These are phyloP conservation scores for Ciconia boyciana DNA, from an alignment of 2,113 vertebrate genomes.

Conservation along the genomic window DNA sequence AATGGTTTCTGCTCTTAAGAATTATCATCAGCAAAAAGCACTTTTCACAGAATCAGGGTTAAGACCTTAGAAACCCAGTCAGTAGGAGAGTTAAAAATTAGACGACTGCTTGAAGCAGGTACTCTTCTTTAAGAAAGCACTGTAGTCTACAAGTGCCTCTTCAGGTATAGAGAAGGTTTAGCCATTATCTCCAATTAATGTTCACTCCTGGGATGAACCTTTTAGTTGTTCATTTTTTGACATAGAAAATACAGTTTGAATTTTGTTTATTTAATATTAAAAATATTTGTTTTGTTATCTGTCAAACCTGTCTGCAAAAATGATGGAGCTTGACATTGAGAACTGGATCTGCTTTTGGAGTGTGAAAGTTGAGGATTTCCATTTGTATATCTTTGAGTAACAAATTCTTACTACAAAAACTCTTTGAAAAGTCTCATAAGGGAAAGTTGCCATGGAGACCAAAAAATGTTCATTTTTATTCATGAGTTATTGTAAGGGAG, in stretches of 20 bases:
- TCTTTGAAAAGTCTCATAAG: conserved; percentile 5
- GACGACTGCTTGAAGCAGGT: neutral
- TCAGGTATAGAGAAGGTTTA: neutral
- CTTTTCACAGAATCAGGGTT: conserved; percentile 25
- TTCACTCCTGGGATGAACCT: neutral
- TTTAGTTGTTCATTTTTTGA: neutral
- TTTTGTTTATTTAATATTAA: neutral
- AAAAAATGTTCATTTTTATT: conserved; percentile 53
- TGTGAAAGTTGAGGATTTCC: neutral
- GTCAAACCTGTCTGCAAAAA: neutral
- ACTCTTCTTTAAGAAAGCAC: conserved; percentile 3
- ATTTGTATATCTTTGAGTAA: neutral
- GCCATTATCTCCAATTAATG: neutral
- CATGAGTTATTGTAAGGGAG: conserved; percentile 37
- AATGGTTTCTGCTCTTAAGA: neutral
- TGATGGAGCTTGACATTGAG: neutral
- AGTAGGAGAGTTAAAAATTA: neutral
- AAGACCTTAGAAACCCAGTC: neutral
- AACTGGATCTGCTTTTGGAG: neutral
- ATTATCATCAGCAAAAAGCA: conserved; percentile 12
- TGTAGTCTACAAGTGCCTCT: neutral
- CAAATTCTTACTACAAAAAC: neutral
- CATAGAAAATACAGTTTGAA: neutral
- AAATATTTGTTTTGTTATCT: neutral
- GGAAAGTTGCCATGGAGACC: conserved; percentile 11